phyloP scores from a whole-genome alignment of 2,797 vertebrate species.

The Psittacula echo region DNA sequence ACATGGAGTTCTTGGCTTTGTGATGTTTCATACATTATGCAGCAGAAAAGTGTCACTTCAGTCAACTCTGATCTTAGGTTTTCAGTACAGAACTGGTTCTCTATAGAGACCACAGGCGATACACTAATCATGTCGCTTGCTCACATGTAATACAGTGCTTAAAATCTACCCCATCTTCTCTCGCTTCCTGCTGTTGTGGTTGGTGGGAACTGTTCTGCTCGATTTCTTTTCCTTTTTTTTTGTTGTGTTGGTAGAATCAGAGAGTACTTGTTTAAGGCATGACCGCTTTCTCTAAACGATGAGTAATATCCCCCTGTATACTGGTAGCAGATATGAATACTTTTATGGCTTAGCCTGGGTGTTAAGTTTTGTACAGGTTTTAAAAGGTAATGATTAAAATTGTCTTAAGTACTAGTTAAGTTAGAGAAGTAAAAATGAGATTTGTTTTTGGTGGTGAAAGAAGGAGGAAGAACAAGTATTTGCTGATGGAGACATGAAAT shows the following conservation, averaged over 20 bases:
- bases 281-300: not conserved
- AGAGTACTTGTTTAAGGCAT: not conserved
- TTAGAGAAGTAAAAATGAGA: not conserved
- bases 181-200: not conserved
- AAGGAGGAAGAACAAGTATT: not conserved
- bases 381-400: not conserved
- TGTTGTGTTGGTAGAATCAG: not conserved
- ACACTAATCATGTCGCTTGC: not conserved
- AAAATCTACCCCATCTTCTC: not conserved
- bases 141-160: not conserved
- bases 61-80: not conserved
- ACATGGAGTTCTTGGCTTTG: not conserved
- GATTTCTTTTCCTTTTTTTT: not conserved
- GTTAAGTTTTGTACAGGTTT: not conserved
- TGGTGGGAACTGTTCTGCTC: not conserved
- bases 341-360: not conserved
- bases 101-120: not conserved
- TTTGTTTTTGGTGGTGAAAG: not conserved
- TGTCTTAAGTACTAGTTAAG: not conserved
- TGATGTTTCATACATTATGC: not conserved
- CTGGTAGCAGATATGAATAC: not conserved
- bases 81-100: not conserved
- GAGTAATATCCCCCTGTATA: not conserved
- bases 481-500: not conserved
- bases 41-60: not conserved